phyloP scores from a whole-genome alignment of 2,797 vertebrate species.

The Artibeus jamaicensis region DNA sequence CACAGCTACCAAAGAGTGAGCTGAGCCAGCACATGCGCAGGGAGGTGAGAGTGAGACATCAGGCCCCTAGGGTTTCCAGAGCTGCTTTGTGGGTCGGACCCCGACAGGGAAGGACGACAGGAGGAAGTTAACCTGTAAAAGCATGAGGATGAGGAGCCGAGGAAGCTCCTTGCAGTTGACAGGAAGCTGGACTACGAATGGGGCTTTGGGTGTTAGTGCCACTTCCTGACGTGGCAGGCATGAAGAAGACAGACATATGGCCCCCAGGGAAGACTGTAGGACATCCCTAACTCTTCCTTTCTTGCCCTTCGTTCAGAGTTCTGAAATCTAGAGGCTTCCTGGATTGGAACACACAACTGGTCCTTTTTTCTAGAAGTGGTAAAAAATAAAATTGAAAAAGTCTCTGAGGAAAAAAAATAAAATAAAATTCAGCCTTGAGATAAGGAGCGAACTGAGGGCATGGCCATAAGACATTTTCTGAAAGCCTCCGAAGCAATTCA shows the following conservation, averaged over 20 bases:
- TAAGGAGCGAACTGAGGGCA: not conserved
- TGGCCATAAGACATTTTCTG: not conserved
- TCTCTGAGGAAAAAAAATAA: not conserved
- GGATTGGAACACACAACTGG: not conserved
- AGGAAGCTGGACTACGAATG: not conserved
- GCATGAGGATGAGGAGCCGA: not conserved
- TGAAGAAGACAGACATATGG: not conserved
- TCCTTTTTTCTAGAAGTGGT: not conserved
- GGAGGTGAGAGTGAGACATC: not conserved
- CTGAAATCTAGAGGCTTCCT: not conserved
- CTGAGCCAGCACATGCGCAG: not conserved
- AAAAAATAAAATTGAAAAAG: slow-evolving; percentile 19
- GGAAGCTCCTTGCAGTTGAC: not conserved
- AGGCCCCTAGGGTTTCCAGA: not conserved
- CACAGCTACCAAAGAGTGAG: not conserved
- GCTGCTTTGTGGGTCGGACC: too few relatives aligned
- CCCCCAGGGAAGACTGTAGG: not conserved
- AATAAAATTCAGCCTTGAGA: not conserved
- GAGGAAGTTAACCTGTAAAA: not conserved
- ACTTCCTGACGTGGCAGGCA: not conserved
- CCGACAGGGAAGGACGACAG: not conserved
- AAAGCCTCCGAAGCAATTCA: slow-evolving; percentile 19
- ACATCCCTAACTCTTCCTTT: not conserved
- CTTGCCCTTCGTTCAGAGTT: not conserved
- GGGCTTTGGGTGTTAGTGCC: not conserved